Conservation (phyloP, 1,140 invertebrate species). For the Drosophila azteca region DNA sequence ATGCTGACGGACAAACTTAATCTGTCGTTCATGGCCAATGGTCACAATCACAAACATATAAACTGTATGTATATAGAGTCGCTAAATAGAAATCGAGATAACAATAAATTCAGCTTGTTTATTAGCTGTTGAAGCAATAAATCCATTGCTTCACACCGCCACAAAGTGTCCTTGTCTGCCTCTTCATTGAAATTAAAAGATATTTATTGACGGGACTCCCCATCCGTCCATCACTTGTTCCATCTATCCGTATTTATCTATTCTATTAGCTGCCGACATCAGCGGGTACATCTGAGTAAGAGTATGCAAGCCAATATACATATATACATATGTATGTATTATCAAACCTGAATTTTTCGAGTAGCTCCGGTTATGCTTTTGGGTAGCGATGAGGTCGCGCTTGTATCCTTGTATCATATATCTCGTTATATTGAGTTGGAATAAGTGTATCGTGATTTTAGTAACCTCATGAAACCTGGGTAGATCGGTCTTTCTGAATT, state of each 20-base stretch:
- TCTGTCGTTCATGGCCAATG: constrained; percentile 34
- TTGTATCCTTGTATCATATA: too few relatives aligned
- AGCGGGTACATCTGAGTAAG: constrained; percentile 52
- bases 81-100: constrained; percentile 72
- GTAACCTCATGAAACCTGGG: too few relatives aligned
- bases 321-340: too few relatives aligned
- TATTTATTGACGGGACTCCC: constrained; percentile 27
- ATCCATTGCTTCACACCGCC: constrained; percentile 70
- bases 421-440: too few relatives aligned
- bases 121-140: constrained; percentile 75
- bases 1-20: constrained; percentile 32
- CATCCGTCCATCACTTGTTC: constrained; percentile 19
- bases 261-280: constrained; percentile 31
- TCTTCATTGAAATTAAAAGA: constrained; percentile 47
- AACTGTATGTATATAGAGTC: constrained; percentile 52
- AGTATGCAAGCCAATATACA: constrained; percentile 74
- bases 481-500: too few relatives aligned
- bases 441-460: too few relatives aligned
- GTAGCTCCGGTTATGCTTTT: constrained; percentile 65
- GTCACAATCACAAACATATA: constrained; percentile 52
- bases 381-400: constrained; percentile 17
- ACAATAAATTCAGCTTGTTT: constrained; percentile 76
- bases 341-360: constrained; percentile 73
- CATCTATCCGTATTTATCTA: constrained; percentile 33
- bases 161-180: constrained; percentile 63